Conservation (phyloP, 2,797 vertebrate species). For the Lateolabrax maculatus region DNA sequence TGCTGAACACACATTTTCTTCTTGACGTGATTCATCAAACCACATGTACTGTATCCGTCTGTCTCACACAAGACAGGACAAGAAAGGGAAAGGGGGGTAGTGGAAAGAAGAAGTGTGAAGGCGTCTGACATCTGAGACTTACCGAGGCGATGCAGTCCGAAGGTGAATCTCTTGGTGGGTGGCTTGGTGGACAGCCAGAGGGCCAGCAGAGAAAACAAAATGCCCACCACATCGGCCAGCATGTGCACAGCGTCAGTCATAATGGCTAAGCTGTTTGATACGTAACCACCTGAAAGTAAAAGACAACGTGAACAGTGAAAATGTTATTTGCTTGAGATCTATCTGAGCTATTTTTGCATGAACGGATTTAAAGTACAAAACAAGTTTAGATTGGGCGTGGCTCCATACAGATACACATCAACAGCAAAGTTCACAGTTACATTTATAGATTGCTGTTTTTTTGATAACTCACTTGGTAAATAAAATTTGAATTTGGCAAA, state of each 20-base stretch:
- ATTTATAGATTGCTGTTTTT: not conserved
- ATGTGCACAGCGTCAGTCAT: slow-evolving; percentile 99
- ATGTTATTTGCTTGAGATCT: not conserved
- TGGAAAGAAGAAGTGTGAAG: not conserved
- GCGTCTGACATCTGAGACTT: slow-evolving; percentile 56
- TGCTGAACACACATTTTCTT: slow-evolving; percentile 29
- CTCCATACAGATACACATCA: not conserved
- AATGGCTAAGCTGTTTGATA: slow-evolving; percentile 96
- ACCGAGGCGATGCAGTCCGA: slow-evolving; percentile 97
- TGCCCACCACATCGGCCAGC: slow-evolving; percentile 95
- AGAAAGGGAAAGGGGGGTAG: not conserved
- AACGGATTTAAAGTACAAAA: not conserved
- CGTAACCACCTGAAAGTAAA: slow-evolving; percentile 90
- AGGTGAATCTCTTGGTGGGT: slow-evolving; percentile 93
- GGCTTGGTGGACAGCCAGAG: slow-evolving; percentile 96
- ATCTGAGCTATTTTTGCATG: not conserved
- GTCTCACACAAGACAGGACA: not conserved
- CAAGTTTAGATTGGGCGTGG: not conserved
- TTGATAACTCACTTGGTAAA: not conserved
- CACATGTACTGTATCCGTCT: not conserved
- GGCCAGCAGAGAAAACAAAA: slow-evolving; percentile 94
- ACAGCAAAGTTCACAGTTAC: not conserved
- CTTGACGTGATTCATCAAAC: slow-evolving; percentile 22
- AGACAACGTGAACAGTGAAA: not conserved
- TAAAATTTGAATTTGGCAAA: not conserved